Base-by-base conservation (phyloP, 1,140 invertebrate genomes). In the Drosophila seguyi region DNA sequence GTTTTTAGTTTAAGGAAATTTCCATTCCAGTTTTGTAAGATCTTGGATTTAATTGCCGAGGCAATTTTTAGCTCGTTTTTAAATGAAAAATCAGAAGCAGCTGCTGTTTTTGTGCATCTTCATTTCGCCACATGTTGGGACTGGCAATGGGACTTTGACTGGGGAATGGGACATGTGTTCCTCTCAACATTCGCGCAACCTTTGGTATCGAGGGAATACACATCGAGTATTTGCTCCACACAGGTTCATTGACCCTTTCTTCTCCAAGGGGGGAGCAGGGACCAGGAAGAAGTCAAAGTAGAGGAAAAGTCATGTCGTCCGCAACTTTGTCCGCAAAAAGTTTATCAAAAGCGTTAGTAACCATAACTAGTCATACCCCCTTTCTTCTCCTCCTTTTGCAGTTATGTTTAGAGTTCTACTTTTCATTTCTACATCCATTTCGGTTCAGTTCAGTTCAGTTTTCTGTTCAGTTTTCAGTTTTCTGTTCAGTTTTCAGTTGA, bases 381-480 rank as follows among this genome's bases (percentile, higher is more conserved):
- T 3, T n/a, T n/a, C n/a, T n/a, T n/a, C n/a, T n/a, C n/a, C 45
- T n/a, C 45, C 25, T 47, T 47, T 58, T 3, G 48, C 78, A 80
- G 50, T 68, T 68, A 69, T 69, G 62, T 27, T 38, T 55, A 55
- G 34, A 69, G 66, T 68, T 71, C 68, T 75, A 68, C 76, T 82
- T 87, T 75, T 73, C 67, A 82, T 82, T 77, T 77, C 66, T 29
- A 69, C 66, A 44, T 69, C 62, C 62, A 77, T 77, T 82, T 79
- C 79, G 52, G 58, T 78, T 76, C 34, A 56, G 75, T 80, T 74
- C 59, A 36, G 50, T 74, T 75, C 41, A 42, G 42, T 44, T 75
- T 81, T 77, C 78, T 50, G 57, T 69, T 75, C 27, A 56, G 75
- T 79, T 73, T 45, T 22, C 58, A 34, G 41, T 75, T 75, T 65